A percentile compares a stretch with the other conserved stretches of the same genome.
phyloP scores from a whole-genome alignment of 2,888 invertebrate species.

The Cancer borealis region DNA sequence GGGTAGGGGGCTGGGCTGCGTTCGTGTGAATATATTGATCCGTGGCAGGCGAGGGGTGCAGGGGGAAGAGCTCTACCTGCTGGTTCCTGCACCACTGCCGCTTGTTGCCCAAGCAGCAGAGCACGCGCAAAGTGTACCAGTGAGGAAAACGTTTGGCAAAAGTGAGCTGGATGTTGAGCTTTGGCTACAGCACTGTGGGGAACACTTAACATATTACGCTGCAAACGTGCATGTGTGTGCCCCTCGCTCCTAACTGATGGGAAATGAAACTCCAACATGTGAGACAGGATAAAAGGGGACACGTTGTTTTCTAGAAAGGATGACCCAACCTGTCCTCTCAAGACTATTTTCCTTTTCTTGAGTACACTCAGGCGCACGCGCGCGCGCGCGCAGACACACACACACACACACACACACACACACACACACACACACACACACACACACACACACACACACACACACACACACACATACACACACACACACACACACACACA shows the following conservation, averaged over 20 bases:
- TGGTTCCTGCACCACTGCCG: conserved; percentile 34
- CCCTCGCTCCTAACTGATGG: not conserved
- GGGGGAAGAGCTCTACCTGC: conserved; percentile 36
- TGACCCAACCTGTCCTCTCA: not conserved
- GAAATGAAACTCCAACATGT: not conserved
- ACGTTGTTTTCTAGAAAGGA: not conserved
- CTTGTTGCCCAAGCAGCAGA: conserved; percentile 37
- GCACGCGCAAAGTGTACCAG: not conserved
- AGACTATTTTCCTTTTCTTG: not conserved
- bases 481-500: not conserved
- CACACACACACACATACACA: conserved; percentile 28
- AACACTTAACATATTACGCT: not conserved
- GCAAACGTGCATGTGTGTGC: not conserved
- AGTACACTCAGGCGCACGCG: not conserved
- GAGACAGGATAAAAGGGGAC: not conserved
- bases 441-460: conserved; percentile 36
- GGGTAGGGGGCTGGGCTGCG: conserved; percentile 15
- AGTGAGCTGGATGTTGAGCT: conserved; percentile 8
- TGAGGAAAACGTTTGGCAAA: conserved; percentile 4
- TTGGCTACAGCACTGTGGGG: not conserved
- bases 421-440: not conserved
- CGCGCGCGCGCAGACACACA: not conserved
- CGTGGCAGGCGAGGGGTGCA: not conserved
- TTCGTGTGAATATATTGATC: conserved; percentile 40
- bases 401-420: conserved; percentile 1